Evolutionary conservation across 92 coral and sea anemone genomes (phyloP).

Genomic region (Porites rus): DNA sequence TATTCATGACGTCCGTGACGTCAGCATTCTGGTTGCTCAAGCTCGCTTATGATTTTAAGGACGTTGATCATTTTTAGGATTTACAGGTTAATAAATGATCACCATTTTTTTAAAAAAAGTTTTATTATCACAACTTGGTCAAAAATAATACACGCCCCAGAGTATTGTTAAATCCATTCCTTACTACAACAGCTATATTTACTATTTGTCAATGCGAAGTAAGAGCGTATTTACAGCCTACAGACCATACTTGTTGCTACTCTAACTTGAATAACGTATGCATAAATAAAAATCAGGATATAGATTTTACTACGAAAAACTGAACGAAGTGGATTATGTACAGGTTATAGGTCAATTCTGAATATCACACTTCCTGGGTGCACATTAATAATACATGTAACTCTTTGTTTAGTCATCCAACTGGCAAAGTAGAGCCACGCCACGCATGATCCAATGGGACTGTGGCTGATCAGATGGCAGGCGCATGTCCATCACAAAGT

Average conservation of each 20-base stretch:
- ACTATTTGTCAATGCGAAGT: not conserved
- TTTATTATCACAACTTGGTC: not conserved
- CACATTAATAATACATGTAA: too few relatives aligned
- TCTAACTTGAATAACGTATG: not conserved
- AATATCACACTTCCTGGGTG: not conserved
- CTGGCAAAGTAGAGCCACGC: constrained; percentile 97
- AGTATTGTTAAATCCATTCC: not conserved
- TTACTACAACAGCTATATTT: constrained; percentile 7
- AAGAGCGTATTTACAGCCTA: not conserved
- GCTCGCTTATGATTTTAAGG: too few relatives aligned
- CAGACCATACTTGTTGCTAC: not conserved
- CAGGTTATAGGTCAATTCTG: not conserved
- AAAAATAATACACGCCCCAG: not conserved
- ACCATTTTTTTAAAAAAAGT: not conserved
- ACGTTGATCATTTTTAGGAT: too few relatives aligned
- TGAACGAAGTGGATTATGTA: not conserved
- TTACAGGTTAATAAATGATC: too few relatives aligned
- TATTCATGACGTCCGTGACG: too few relatives aligned
- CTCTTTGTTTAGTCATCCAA: constrained; percentile 78
- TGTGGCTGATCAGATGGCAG: constrained; percentile 99
- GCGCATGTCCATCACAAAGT: constrained; percentile 99
- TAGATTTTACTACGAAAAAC: not conserved
- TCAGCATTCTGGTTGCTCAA: too few relatives aligned
- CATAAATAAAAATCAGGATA: not conserved
- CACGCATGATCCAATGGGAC: constrained; percentile 99